Conservation (phyloP, 2,113 vertebrate species). For the Zootoca vivipara region DNA sequence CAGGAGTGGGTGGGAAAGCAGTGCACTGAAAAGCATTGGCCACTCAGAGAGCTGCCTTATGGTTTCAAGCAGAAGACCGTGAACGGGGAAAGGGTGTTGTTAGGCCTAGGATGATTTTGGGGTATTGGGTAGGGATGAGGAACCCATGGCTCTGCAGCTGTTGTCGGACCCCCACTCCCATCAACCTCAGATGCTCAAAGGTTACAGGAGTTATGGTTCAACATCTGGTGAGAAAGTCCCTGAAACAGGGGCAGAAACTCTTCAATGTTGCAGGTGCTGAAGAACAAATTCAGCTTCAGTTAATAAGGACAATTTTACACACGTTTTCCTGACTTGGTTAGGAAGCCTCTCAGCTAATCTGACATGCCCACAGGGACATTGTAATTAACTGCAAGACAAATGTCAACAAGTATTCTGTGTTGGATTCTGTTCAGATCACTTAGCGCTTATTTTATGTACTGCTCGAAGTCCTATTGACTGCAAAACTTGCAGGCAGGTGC, state of each 20-base stretch:
- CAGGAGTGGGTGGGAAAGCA: no score
- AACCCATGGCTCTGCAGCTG: no score
- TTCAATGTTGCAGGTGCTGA: not conserved
- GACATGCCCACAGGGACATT: not conserved
- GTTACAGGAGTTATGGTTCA: not conserved
- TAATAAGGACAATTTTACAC: not conserved
- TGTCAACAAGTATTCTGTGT: not conserved
- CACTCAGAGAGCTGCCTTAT: not conserved
- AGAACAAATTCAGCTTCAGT: not conserved
- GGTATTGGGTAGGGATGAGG: not conserved
- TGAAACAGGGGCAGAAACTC: not conserved
- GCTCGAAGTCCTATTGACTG: not conserved
- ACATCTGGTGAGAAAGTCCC: not conserved
- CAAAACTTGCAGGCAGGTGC: not conserved
- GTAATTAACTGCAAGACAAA: not conserved
- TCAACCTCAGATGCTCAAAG: not conserved
- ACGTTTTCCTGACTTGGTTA: not conserved
- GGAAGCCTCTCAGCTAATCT: not conserved
- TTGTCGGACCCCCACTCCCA: no score
- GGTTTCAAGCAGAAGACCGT: not conserved
- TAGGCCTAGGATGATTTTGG: not conserved
- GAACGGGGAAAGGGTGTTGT: not conserved
- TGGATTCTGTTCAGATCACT: not conserved
- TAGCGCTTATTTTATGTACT: not conserved
- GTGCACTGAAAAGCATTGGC: no score